Evolutionary conservation across 1,140 invertebrate species (phyloP), one percentile per base, ranked within the genome.

Genomic region (Whitmania pigra): DNA sequence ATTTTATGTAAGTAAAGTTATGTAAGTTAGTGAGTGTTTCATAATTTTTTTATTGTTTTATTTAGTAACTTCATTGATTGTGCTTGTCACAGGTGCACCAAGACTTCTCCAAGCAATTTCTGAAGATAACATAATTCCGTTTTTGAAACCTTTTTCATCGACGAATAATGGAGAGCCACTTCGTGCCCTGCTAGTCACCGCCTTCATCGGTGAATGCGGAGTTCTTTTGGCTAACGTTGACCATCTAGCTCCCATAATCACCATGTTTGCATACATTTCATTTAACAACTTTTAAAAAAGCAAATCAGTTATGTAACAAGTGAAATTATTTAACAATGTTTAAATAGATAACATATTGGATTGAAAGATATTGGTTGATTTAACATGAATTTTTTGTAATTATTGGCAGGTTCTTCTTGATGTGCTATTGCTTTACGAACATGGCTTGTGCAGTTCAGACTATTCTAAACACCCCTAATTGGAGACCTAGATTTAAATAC

Each of bases 361-460:
- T 43, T 43, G 36, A 43, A 29, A 31, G n/a, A 68, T 1, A 36
- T 68, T 68, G 9, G 15, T 68, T 31, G 25, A n/a, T 68, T 29
- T 68, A 2, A 68, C 36, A 29, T 29, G 9, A 22, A 77, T 69
- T 77, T 76, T 74, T 75, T 66, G 76, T 79, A 70, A 75, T 54
- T 2, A 20, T 67, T 22, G 13, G 88, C 73, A 85, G 83, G 83
- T 99, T 99, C 85, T 98, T 99, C 86, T 86, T 99, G 49, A 98
- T 99, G 94, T 99, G 97, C 82, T 99, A 99, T 81, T 93, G 94
- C 53, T 99, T 98, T 82, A 94, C 99, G 0, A 99, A 99, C 82
- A 85, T 99, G 71, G 96, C 96, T 3, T 99, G 96, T 82, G 94
- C 94, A 67, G 85, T 99, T 13, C 96, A 99, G 84, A 97, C 94